Conservation (phyloP, 2,797 vertebrate genomes). For the Smutsia temminckii region DNA sequence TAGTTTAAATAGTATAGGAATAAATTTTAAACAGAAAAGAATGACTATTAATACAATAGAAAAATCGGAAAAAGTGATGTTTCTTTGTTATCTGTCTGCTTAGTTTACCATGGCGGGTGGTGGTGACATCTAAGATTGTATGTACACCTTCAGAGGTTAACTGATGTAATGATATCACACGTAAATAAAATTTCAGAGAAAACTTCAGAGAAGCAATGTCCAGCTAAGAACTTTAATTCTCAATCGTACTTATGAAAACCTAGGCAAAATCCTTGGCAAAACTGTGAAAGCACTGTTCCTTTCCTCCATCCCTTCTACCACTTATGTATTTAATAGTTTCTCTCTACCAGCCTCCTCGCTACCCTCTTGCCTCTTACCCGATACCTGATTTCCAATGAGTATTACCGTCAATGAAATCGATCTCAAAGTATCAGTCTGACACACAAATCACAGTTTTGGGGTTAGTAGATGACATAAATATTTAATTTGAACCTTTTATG, state of each 20-base stretch:
- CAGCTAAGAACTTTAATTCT: not conserved
- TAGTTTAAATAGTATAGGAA: not conserved
- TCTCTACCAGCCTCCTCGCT: rapidly evolving
- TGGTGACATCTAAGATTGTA: not conserved
- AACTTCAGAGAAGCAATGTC: not conserved
- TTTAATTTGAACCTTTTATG: not conserved
- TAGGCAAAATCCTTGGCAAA: not conserved
- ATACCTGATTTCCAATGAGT: not conserved
- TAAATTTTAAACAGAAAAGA: not conserved
- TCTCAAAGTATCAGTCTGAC: not conserved
- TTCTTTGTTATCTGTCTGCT: not conserved
- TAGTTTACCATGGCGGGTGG: not conserved
- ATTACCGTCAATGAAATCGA: not conserved
- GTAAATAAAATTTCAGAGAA: not conserved
- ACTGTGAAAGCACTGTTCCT: not conserved
- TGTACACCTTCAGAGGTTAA: not conserved
- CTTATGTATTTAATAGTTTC: not conserved
- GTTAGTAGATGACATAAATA: not conserved
- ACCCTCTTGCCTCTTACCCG: not conserved
- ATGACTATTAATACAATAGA: not conserved
- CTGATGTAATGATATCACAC: not conserved
- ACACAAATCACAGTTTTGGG: not conserved
- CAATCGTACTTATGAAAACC: not conserved
- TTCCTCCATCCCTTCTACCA: not conserved
- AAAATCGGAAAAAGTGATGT: not conserved